Evolutionary conservation across 2,113 vertebrate species (phyloP).

Genomic region (Cheilinus undulatus): DNA sequence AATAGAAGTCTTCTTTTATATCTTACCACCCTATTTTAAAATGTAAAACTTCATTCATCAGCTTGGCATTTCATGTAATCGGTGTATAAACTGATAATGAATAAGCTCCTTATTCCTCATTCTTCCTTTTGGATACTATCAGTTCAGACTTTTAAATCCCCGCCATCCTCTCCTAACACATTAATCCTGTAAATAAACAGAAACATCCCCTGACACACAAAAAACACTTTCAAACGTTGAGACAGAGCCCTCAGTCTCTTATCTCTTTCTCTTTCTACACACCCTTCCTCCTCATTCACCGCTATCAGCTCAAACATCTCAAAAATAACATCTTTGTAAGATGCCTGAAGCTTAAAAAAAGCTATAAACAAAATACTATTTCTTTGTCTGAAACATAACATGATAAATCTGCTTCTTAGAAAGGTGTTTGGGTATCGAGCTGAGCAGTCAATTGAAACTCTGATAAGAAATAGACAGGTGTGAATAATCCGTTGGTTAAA

Average conservation of each 20-base stretch:
- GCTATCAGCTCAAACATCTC: constrained; percentile 57
- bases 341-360: not conserved
- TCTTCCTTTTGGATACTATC: not conserved
- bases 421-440: no score
- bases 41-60: not conserved
- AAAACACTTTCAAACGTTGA: constrained; percentile 19
- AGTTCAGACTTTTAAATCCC: not conserved
- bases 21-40: not conserved
- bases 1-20: no score
- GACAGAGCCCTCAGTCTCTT: constrained; percentile 31
- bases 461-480: no score
- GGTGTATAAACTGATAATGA: not conserved
- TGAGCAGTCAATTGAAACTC: no score
- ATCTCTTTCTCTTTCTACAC: constrained; percentile 46
- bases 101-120: not conserved
- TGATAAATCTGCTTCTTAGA: no score
- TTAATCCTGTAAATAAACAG: constrained; percentile 69
- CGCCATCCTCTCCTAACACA: constrained; percentile 51
- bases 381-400: no score
- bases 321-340: constrained; percentile 43
- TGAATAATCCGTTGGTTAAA: no score
- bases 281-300: constrained; percentile 62
- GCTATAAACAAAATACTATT: not conserved
- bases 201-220: not conserved
- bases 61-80: not conserved